Evolutionary conservation across 37 sponge, comb jelly and placozoan genomes (phyloP).

Genomic region (Chondrilla cf. caribensis): DNA sequence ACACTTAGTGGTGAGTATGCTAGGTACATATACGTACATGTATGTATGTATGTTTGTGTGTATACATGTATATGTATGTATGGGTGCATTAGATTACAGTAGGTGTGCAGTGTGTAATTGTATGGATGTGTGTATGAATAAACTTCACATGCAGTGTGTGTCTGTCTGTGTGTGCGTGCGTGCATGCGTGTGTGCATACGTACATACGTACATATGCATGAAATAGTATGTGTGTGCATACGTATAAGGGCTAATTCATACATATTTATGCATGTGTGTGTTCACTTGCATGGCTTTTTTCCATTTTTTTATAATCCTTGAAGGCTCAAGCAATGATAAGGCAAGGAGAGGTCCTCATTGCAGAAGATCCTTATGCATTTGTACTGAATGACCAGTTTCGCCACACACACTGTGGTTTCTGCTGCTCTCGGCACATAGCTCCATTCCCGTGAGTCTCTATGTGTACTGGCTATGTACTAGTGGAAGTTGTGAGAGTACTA

Average conservation of each 20-base stretch:
- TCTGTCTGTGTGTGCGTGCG: neutral
- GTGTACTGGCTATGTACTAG: too few species aligned
- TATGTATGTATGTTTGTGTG: conserved; percentile 17
- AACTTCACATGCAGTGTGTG: neutral
- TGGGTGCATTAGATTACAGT: too few species aligned
- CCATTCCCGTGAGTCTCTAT: conserved; percentile 36
- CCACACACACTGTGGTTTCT: conserved; percentile 37
- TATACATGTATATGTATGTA: neutral
- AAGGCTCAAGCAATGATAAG: neutral
- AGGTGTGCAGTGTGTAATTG: neutral
- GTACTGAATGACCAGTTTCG: conserved; percentile 27
- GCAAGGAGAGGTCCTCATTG: conserved; percentile 28
- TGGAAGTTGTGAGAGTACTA: too few species aligned
- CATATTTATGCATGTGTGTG: neutral
- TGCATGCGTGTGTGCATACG: neutral
- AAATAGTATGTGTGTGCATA: neutral
- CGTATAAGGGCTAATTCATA: neutral
- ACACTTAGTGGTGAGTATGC: too few species aligned
- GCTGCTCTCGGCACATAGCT: conserved; percentile 5
- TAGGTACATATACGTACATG: too few species aligned
- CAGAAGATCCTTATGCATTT: conserved; percentile 42
- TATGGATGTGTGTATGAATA: neutral
- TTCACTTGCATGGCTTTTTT: neutral
- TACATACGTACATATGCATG: neutral
- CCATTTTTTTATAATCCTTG: too few species aligned